Evolutionary conservation across 2,113 vertebrate species (phyloP).

Genomic region (Pycnonotus jocosus): DNA sequence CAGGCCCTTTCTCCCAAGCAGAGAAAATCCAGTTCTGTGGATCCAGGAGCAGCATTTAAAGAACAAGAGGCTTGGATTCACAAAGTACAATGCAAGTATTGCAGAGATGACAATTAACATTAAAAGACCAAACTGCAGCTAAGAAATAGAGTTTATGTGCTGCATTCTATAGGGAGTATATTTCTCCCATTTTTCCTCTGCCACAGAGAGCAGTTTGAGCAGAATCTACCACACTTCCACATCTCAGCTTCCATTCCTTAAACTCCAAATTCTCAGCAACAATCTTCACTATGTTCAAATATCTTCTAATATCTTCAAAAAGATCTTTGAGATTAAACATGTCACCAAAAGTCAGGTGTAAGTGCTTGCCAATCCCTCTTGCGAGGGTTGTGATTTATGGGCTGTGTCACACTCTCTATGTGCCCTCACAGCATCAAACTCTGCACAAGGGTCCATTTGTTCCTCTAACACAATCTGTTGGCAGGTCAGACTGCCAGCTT

Average conservation of each 20-base stretch:
- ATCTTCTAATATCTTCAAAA: not conserved
- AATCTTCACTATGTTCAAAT: not conserved
- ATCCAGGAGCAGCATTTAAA: not conserved
- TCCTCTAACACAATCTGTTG: not conserved
- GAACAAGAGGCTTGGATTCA: not conserved
- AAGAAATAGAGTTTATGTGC: not conserved
- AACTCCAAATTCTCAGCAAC: not conserved
- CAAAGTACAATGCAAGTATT: not conserved
- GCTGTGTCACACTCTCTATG: not conserved
- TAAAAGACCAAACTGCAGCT: not conserved
- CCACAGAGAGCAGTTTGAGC: not conserved
- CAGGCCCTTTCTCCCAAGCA: not conserved
- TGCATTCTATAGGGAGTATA: not conserved
- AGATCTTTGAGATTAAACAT: not conserved
- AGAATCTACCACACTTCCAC: not conserved
- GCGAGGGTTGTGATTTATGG: not conserved
- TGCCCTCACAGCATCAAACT: not conserved
- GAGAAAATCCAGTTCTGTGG: not conserved
- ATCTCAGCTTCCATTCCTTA: not conserved
- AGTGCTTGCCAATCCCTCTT: not conserved
- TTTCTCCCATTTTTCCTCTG: not conserved
- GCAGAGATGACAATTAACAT: not conserved
- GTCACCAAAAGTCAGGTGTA: not conserved
- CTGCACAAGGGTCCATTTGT: not conserved
- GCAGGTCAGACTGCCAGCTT: not conserved